Evolutionary conservation across 2,888 invertebrate species (phyloP), one percentile per base, ranked within the genome.

Genomic region (Diarsia rubi): DNA sequence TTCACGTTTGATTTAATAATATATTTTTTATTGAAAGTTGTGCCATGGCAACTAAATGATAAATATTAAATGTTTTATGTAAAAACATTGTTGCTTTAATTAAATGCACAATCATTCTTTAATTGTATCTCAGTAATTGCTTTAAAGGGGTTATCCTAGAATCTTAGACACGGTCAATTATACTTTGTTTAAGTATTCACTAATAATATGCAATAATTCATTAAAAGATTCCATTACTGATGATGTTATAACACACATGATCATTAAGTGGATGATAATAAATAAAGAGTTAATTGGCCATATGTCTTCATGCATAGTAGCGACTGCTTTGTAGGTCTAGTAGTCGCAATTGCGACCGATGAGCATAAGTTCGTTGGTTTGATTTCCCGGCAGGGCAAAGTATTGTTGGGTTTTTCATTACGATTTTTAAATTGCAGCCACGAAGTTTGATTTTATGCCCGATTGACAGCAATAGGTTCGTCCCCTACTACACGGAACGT

Each of bases 161-260:
- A 62, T 62, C 52, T 60, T 5, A 45, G 52, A 42, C 27, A 65
- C n/a, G 1, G 24, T 81, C 37, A 57, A 78, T 78, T n/a, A 69
- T 21, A 12, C 44, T 49, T 47, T 27, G 6, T 65, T 67, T 52
- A 19, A 57, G 24, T 37, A 54, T 0, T 31, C 2, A 60, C 37
- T 45, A 16, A 37, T 65, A 9, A 37, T 42, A 57, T 19, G 57
- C 54, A 65, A 24, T 14, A 37, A 62, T 31, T 60, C 47, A 60
- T 59, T 54, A 71, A 11, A 60, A 49, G 31, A 68, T 65, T 68
- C 65, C 49, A 52, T 52, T 63, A 45, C 11, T 47, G 19, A 62
- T 62, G 45, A 45, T 37, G 16, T 54, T 65, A 24, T 31, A 27
- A 75, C 16, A 16, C 19, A 42, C 12, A n/a, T 59, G 63, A 12